phyloP scores from a whole-genome alignment of 2,797 vertebrate genomes.

The Rallus crepitans region DNA sequence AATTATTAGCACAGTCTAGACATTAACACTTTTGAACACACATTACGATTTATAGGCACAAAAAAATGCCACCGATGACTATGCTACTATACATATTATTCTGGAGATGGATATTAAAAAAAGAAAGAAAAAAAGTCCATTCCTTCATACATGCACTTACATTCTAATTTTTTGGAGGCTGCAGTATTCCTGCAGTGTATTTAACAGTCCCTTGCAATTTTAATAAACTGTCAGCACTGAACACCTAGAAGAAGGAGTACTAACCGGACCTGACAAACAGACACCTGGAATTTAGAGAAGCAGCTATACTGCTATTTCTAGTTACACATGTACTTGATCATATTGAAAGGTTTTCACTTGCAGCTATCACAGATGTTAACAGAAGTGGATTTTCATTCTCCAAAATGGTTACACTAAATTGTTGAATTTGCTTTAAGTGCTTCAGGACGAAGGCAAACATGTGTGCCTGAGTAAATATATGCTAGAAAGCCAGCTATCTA shows the following conservation, averaged over 20 bases:
- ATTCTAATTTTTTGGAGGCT: not conserved
- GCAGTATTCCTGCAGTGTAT: not conserved
- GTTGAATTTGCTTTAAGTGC: not conserved
- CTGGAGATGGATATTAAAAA: not conserved
- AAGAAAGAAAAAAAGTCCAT: not conserved
- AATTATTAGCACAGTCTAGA: not conserved
- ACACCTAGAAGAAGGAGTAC: not conserved
- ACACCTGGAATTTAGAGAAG: not conserved
- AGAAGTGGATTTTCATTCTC: not conserved
- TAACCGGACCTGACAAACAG: not conserved
- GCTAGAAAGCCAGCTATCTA: not conserved
- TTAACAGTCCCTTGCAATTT: not conserved
- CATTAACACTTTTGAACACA: not conserved
- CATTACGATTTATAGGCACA: not conserved
- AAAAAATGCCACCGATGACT: not conserved
- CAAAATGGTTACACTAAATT: not conserved
- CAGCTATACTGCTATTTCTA: not conserved
- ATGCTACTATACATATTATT: not conserved
- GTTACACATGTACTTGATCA: accelerated
- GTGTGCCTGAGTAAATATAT: not conserved
- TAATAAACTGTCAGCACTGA: not conserved
- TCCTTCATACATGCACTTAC: not conserved
- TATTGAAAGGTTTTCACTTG: not conserved
- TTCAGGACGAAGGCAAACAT: not conserved
- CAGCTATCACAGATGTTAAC: not conserved